Conservation (phyloP, 2,797 vertebrate genomes). For the Alca torda region DNA sequence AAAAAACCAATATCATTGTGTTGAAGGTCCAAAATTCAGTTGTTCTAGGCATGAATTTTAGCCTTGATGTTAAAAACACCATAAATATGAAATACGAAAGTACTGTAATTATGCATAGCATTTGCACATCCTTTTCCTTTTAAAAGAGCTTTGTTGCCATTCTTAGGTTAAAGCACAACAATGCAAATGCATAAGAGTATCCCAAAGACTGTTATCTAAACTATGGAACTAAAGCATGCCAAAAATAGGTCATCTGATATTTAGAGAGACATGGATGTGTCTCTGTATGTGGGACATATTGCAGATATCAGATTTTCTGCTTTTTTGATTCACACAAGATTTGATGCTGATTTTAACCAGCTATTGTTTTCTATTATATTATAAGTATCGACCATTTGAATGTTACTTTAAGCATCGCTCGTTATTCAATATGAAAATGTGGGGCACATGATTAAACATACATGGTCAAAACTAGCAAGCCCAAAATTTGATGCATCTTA, state of each 20-base stretch:
- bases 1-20: neutral
- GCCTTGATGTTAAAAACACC: neutral
- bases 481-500: neutral
- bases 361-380: neutral
- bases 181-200: neutral
- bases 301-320: neutral
- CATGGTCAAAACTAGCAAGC: neutral
- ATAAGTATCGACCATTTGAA: neutral
- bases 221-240: neutral
- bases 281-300: neutral
- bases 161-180: neutral
- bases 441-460: neutral
- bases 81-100: neutral
- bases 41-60: neutral
- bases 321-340: constrained; percentile 13
- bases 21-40: neutral
- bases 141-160: neutral
- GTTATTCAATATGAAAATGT: neutral
- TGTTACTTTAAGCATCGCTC: neutral
- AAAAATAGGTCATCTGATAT: constrained; percentile 36
- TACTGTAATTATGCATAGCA: neutral
- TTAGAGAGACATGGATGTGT: neutral
- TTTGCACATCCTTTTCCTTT: neutral
- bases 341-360: constrained; percentile 6
- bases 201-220: neutral